Evolutionary conservation across 1,140 invertebrate species (phyloP), one percentile per base, ranked within the genome.

Genomic region (Meloidogyne exigua): DNA sequence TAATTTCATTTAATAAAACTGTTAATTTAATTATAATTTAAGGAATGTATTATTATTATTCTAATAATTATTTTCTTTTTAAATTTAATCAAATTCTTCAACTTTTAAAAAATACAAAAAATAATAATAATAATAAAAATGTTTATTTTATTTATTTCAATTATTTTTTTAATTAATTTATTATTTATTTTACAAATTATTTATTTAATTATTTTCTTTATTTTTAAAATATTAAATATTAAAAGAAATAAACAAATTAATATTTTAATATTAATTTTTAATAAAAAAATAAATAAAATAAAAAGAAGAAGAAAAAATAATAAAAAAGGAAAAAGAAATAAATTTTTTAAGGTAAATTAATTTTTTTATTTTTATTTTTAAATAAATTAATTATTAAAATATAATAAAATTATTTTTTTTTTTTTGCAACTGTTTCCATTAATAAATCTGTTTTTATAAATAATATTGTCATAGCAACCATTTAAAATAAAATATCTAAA

Each of bases 381-480:
- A n/a, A n/a, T 49, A 3, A 49, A 49, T 18, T 18, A 49, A 49
- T 18, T 18, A 49, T 18, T 49, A 49, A 49, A 32, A 49, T 18
- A 49, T 44, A 44, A 44, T 15, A 49, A 49, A 49, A 49, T 18
- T 49, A 18, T 49, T 49, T 44, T 44, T 10, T 13, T 15, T n/a
- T n/a, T 57, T n/a, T n/a, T 57, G 49, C 18, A 57, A 57, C 49
- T 57, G 49, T 57, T 57, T 57, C 18, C n/a, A 57, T 9, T 39
- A 39, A 57, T 57, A 57, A 15, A 44, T 44, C 18, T 44, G 3
- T 49, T 7, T 32, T 32, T 32, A 32, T 7, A 3, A 57, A 57
- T 57, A 57, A 57, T n/a, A 57, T 57, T 57, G 49, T 57, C 49
- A 57, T 57, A 57, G 49, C 49, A 57, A 57, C 49, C 49, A 57